These are phyloP conservation scores for Dioctria rufipes DNA, from an alignment of 2,888 invertebrate species.

Conservation along the genomic window DNA sequence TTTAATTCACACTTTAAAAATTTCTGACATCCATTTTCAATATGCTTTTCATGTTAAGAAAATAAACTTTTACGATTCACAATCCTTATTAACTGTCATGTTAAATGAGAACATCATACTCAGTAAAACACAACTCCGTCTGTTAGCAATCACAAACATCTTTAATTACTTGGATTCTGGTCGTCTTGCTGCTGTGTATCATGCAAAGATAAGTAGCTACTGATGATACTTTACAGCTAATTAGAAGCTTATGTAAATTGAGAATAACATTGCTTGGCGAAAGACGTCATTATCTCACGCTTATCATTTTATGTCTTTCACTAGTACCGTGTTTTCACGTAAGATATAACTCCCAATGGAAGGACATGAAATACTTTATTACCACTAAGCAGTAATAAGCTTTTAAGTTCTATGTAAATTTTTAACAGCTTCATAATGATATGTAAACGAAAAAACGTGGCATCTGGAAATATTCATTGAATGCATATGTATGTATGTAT, in stretches of 20 bases:
- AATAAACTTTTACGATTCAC: slow-evolving; percentile 28
- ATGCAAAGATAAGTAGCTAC: slow-evolving; percentile 11
- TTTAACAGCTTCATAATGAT: no score
- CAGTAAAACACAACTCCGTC: background rate
- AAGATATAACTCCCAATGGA: slow-evolving; percentile 9
- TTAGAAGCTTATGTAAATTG: slow-evolving; percentile 44
- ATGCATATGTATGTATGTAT: no score
- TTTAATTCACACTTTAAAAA: background rate
- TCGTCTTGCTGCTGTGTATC: background rate
- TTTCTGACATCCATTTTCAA: background rate
- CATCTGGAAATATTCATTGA: no score
- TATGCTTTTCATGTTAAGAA: slow-evolving; percentile 23
- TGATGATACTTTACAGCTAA: slow-evolving; percentile 43
- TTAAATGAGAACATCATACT: background rate
- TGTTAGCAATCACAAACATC: slow-evolving; percentile 16
- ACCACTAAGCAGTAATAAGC: no score
- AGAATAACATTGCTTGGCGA: slow-evolving; percentile 5
- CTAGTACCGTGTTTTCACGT: background rate
- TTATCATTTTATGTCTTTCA: slow-evolving; percentile 24
- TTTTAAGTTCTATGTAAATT: no score
- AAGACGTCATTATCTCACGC: slow-evolving; percentile 11
- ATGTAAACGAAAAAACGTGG: no score
- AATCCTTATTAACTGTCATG: background rate
- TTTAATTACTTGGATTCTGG: slow-evolving; percentile 32
- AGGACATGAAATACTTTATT: no score